Conservation (phyloP, 53 echinoderm and acorn worm genomes). For the Astropecten irregularis region DNA sequence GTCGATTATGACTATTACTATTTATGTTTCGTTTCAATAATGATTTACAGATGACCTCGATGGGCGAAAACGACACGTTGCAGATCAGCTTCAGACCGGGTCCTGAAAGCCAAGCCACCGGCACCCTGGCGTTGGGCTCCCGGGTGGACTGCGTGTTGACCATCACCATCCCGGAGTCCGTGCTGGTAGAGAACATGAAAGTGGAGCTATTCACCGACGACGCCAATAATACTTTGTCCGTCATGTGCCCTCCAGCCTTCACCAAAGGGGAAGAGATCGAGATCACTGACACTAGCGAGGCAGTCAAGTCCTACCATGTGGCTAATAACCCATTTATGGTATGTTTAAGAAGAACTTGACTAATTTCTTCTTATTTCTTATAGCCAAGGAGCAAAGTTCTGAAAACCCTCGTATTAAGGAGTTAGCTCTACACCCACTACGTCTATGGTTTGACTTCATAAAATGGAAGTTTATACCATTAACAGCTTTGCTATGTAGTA, state of each 20-base stretch:
- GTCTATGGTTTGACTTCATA: too few species aligned
- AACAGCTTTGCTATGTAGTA: too few species aligned
- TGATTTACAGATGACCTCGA: too few species aligned
- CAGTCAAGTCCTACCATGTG: background rate
- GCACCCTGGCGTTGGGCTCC: conserved; percentile 41
- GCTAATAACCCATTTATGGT: conserved; percentile 60
- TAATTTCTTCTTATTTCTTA: background rate
- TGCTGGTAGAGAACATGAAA: conserved; percentile 37
- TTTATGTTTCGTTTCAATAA: too few species aligned
- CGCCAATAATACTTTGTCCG: conserved; percentile 55
- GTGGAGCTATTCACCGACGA: conserved; percentile 74
- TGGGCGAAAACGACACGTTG: too few species aligned
- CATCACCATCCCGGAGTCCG: conserved; percentile 40
- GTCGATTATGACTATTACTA: too few species aligned
- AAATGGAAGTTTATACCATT: too few species aligned
- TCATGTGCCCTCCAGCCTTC: conserved; percentile 59
- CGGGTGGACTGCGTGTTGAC: conserved; percentile 52
- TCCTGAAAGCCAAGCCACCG: background rate
- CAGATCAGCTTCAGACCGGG: conserved; percentile 36
- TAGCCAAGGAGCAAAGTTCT: too few species aligned
- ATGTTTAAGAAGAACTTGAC: too few species aligned
- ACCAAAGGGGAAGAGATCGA: conserved; percentile 40
- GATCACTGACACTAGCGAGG: background rate
- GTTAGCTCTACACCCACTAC: too few species aligned
- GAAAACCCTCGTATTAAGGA: too few species aligned